A percentile compares a stretch with the other conserved stretches of the same genome.
Conservation (phyloP, 2,888 invertebrate species). For the Acanthosepion esculentum region DNA sequence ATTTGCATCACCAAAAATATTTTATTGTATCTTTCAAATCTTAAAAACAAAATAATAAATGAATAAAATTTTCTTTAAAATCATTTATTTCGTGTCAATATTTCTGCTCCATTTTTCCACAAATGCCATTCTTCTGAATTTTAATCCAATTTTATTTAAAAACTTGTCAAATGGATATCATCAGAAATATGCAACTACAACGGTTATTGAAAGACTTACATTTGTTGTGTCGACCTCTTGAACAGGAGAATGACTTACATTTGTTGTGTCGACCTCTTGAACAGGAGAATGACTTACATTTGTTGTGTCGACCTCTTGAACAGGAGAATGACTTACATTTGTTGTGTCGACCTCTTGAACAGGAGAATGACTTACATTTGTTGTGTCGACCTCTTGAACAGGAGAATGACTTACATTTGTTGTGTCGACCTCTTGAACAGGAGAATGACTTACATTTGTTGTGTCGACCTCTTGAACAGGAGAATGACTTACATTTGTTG, state of each 20-base stretch:
- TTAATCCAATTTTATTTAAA: too few species aligned
- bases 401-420: slow-evolving; percentile 50
- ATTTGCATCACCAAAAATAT: too few species aligned
- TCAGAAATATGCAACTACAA: background rate
- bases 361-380: slow-evolving; percentile 50
- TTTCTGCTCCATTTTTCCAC: too few species aligned
- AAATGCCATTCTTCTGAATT: too few species aligned
- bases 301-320: slow-evolving; percentile 51
- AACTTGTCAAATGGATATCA: too few species aligned
- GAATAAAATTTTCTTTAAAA: too few species aligned
- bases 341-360: slow-evolving; percentile 51
- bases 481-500: slow-evolving; percentile 14
- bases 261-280: slow-evolving; percentile 50
- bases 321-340: slow-evolving; percentile 50
- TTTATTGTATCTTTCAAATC: too few species aligned
- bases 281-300: slow-evolving; percentile 51
- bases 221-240: slow-evolving; percentile 50
- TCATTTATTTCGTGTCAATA: too few species aligned
- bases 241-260: slow-evolving; percentile 60
- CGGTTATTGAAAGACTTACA: background rate
- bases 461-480: slow-evolving; percentile 54
- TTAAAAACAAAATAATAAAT: too few species aligned
- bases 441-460: slow-evolving; percentile 20
- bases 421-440: slow-evolving; percentile 53
- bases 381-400: slow-evolving; percentile 51